A percentile compares a stretch with the other conserved stretches of the same genome.
These are phyloP conservation scores for Allygus modestus DNA, from an alignment of 2,888 invertebrate genomes.

Conservation along the genomic window DNA sequence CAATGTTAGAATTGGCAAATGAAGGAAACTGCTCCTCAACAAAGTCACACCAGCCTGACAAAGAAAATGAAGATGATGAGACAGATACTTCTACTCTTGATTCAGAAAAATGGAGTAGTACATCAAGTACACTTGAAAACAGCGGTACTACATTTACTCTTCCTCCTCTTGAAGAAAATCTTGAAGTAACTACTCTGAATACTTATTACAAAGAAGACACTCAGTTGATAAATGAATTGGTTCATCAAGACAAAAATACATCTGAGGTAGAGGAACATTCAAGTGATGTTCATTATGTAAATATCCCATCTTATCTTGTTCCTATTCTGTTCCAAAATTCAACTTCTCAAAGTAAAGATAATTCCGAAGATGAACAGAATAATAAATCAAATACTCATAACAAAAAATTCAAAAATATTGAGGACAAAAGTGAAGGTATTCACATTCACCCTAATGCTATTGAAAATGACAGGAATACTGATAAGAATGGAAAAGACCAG, in stretches of 20 bases:
- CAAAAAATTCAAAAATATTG: too few relatives aligned
- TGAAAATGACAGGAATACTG: too few relatives aligned
- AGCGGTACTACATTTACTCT: not conserved
- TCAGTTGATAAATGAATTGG: slow-evolving; percentile 13
- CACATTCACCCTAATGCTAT: too few relatives aligned
- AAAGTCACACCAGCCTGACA: not conserved
- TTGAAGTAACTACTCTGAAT: not conserved
- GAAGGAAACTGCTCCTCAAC: not conserved
- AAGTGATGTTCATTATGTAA: not conserved
- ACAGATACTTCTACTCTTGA: not conserved
- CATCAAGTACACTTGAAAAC: not conserved
- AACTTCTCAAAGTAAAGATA: not conserved
- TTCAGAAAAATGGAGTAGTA: not conserved
- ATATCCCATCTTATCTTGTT: slow-evolving; percentile 22
- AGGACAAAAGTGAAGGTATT: too few relatives aligned
- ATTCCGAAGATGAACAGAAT: not conserved
- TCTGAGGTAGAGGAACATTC: too few relatives aligned
- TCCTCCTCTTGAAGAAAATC: not conserved
- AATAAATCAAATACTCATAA: too few relatives aligned
- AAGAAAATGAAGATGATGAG: not conserved
- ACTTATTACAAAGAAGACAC: not conserved
- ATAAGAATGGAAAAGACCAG: too few relatives aligned
- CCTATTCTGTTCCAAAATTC: not conserved
- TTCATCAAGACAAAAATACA: not conserved
- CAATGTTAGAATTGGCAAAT: not conserved